Conservation (phyloP, 1,140 invertebrate genomes). For the Theocolax elegans region DNA sequence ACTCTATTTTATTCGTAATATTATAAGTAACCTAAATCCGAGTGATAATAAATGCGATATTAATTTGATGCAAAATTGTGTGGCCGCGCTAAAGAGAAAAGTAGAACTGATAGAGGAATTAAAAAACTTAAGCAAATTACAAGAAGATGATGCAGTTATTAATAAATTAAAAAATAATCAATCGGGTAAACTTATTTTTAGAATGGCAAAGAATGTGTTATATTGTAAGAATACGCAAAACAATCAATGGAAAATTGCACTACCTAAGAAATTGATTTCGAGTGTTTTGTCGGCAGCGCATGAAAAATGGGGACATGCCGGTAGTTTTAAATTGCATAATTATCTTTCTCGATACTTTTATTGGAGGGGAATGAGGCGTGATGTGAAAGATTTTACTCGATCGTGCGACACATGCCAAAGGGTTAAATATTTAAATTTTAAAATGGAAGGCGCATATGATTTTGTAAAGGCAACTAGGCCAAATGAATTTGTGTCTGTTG, state of each 20-base stretch:
- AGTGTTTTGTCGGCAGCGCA: not conserved
- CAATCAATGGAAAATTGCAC: slow-evolving; percentile 2
- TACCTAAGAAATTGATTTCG: not conserved
- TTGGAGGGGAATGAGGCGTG: slow-evolving; percentile 37
- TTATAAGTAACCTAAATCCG: too few relatives aligned
- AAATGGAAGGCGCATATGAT: not conserved
- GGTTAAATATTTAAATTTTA: slow-evolving; percentile 37
- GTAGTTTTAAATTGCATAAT: slow-evolving; percentile 31
- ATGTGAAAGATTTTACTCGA: slow-evolving; percentile 29
- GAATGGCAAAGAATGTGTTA: not conserved
- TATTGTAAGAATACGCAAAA: not conserved
- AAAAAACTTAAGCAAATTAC: not conserved
- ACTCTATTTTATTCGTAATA: too few relatives aligned
- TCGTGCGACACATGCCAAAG: slow-evolving; percentile 42
- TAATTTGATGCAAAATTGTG: too few relatives aligned
- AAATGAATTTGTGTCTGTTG: not conserved
- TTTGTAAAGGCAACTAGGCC: not conserved
- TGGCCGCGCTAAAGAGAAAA: too few relatives aligned
- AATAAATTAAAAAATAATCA: not conserved
- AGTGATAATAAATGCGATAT: too few relatives aligned
- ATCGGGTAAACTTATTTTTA: not conserved
- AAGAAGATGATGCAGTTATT: not conserved
- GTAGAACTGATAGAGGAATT: not conserved
- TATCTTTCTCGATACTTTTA: slow-evolving; percentile 38
- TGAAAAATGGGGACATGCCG: not conserved